These are phyloP conservation scores for Stenchaetothrips biformis DNA, from an alignment of 2,888 invertebrate species.

Conservation along the genomic window DNA sequence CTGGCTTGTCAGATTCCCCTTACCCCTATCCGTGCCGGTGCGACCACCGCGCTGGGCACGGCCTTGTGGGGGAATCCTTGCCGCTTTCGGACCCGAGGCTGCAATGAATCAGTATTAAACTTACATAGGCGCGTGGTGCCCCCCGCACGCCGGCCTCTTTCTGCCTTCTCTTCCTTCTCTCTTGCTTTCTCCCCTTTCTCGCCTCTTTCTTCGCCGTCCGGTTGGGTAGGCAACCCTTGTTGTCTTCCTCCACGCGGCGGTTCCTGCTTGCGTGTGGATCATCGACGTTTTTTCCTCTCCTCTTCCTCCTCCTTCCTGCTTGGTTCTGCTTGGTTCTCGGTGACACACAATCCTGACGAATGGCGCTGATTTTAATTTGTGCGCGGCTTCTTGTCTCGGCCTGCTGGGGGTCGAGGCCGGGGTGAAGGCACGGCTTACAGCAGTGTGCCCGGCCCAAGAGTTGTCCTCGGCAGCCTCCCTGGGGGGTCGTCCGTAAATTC, in stretches of 20 bases:
- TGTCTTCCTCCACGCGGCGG: too few relatives aligned
- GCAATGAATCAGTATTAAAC: conserved; percentile 15
- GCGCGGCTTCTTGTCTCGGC: neutral
- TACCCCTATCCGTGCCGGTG: too few relatives aligned
- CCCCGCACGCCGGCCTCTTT: too few relatives aligned
- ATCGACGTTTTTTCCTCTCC: neutral
- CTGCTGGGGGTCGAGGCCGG: neutral
- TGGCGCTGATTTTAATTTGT: conserved; percentile 17
- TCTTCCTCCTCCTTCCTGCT: neutral
- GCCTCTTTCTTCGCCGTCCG: too few relatives aligned
- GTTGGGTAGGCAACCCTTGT: too few relatives aligned
- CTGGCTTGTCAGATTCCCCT: too few relatives aligned
- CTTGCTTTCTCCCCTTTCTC: neutral
- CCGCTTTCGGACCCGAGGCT: neutral
- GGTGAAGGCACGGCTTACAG: neutral
- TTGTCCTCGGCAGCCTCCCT: neutral
- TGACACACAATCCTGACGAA: neutral
- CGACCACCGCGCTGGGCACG: too few relatives aligned
- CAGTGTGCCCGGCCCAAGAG: neutral
- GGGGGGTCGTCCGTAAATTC: too few relatives aligned
- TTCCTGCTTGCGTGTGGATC: too few relatives aligned
- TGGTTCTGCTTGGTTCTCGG: neutral
- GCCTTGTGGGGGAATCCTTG: neutral
- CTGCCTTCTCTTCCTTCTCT: neutral
- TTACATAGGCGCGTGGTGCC: neutral